These are phyloP conservation scores for Dunckerocampus dactyliophorus DNA, from an alignment of 2,113 vertebrate genomes.

Conservation along the genomic window DNA sequence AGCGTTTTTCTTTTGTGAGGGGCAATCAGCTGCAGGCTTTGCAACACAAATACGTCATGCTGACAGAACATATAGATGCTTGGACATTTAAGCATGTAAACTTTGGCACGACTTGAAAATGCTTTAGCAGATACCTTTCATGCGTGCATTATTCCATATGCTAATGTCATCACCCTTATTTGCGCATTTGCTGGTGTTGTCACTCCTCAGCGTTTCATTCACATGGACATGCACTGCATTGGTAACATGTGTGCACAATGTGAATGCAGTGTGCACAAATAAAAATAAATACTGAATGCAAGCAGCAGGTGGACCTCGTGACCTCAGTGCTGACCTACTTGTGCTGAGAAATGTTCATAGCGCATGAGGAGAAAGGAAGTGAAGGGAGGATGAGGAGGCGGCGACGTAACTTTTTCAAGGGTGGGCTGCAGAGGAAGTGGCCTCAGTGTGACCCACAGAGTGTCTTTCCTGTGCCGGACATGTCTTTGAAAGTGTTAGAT, in stretches of 20 bases:
- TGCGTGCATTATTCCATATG: background rate
- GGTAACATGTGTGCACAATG: background rate
- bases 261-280: conserved; percentile 1
- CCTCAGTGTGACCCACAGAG: conserved; percentile 51
- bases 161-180: background rate
- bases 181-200: background rate
- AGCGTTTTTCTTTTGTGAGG: conserved; percentile 12
- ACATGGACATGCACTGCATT: background rate
- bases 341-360: conserved; percentile 19
- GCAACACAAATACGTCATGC: conserved; percentile 18
- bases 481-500: conserved; percentile 56
- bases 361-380: conserved; percentile 39
- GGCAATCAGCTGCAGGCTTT: conserved; percentile 24
- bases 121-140: no score
- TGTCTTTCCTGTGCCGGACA: conserved; percentile 37
- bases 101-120: no score
- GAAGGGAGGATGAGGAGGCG: conserved; percentile 23
- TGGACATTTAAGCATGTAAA: no score
- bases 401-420: conserved; percentile 27
- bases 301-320: conserved; percentile 9
- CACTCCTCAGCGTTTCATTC: background rate
- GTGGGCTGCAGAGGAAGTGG: conserved; percentile 61
- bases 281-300: background rate
- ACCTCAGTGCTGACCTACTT: conserved; percentile 12
- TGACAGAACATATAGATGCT: background rate